Evolutionary conservation across 2,113 vertebrate species (phyloP).

Genomic region (Lathamus discolor): DNA sequence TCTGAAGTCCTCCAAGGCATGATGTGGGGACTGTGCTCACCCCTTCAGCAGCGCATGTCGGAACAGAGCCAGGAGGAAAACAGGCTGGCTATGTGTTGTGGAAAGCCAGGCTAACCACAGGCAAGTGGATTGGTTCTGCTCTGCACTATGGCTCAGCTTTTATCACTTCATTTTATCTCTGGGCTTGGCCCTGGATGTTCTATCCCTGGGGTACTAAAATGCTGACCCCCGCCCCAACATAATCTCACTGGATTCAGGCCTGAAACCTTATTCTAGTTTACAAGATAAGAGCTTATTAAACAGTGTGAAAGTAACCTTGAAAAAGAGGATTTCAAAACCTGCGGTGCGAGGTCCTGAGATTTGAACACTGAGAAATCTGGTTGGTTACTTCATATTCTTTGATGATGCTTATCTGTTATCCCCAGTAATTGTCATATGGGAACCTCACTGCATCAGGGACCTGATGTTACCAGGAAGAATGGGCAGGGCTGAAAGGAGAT

Average conservation of each 20-base stretch:
- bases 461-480: neutral
- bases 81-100: neutral
- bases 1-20: neutral
- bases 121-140: neutral
- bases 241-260: neutral
- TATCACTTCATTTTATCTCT: neutral
- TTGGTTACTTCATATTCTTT: neutral
- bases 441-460: neutral
- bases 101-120: neutral
- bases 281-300: constrained; percentile 36
- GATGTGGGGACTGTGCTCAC: neutral
- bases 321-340: constrained; percentile 25
- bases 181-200: neutral
- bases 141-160: neutral
- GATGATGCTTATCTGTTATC: neutral
- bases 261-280: constrained; percentile 5
- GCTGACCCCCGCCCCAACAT: neutral
- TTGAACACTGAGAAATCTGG: neutral
- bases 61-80: neutral
- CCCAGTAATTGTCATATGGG: neutral
- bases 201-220: neutral
- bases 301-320: constrained; percentile 29
- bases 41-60: rapidly evolving
- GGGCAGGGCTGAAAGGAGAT: constrained; percentile 13
- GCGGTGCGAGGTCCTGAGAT: neutral